Conservation (phyloP, 2,888 invertebrate species). For the Sesamia inferens region DNA sequence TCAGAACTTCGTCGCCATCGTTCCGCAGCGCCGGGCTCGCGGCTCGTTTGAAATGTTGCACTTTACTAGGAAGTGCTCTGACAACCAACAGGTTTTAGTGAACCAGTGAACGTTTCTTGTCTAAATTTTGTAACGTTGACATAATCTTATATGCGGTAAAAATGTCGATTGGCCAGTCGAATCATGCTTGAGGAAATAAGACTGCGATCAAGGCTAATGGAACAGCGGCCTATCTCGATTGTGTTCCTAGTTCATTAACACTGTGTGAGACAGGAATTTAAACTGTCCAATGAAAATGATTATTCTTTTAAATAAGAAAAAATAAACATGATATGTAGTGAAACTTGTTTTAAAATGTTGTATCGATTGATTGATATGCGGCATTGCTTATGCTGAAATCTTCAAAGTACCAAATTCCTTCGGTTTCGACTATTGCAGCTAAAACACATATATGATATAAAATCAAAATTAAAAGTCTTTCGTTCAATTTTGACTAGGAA, state of each 20-base stretch:
- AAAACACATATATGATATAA: neutral
- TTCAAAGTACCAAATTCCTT: neutral
- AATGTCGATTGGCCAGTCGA: conserved; percentile 56
- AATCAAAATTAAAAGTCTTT: too few species aligned
- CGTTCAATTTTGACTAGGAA: too few species aligned
- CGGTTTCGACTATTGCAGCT: neutral
- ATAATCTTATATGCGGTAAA: conserved; percentile 65
- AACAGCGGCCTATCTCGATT: conserved; percentile 18
- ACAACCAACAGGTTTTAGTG: conserved; percentile 66
- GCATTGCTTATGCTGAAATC: neutral
- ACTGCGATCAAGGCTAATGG: conserved; percentile 47
- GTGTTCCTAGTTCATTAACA: conserved; percentile 51
- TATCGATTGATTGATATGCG: neutral
- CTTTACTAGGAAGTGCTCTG: conserved; percentile 66
- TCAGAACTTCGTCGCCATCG: conserved; percentile 38
- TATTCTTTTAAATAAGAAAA: neutral
- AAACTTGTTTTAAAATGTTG: conserved; percentile 9
- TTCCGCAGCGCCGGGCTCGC: conserved; percentile 62
- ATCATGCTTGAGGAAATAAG: conserved; percentile 47
- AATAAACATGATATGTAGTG: neutral
- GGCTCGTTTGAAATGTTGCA: conserved; percentile 70
- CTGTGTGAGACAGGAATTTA: neutral
- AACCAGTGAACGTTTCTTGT: conserved; percentile 60
- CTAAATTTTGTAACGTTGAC: conserved; percentile 69
- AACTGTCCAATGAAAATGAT: neutral